Conservation (phyloP, 2,888 invertebrate species). For the Heteromyza rotundicornis region DNA sequence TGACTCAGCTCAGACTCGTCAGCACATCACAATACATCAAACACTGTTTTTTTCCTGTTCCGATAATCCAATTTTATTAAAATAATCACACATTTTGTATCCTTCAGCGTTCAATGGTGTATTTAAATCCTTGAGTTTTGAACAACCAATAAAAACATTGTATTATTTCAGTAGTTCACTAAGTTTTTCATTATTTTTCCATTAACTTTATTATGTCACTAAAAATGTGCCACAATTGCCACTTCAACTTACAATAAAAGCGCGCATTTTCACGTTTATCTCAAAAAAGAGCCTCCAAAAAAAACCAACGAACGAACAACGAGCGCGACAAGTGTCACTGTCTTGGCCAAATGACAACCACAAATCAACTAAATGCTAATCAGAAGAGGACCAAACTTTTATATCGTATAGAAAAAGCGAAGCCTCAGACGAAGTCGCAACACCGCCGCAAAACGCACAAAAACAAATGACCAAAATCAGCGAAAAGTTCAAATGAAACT, state of each 20-base stretch:
- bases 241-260: constrained; percentile 50
- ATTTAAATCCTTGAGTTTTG: too few relatives aligned
- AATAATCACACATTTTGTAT: too few relatives aligned
- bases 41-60: too few relatives aligned
- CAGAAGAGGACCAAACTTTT: constrained; percentile 51
- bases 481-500: constrained; percentile 34
- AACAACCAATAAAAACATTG: too few relatives aligned
- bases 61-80: too few relatives aligned
- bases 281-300: constrained; percentile 3
- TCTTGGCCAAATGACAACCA: constrained; percentile 49
- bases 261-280: constrained; percentile 45
- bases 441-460: background rate
- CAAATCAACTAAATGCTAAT: constrained; percentile 59
- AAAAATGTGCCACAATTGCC: too few relatives aligned
- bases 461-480: constrained; percentile 19
- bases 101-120: too few relatives aligned
- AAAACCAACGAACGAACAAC: constrained; percentile 5
- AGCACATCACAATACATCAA: too few relatives aligned
- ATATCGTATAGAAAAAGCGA: constrained; percentile 41
- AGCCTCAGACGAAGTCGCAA: constrained; percentile 30
- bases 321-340: constrained; percentile 29
- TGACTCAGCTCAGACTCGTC: too few relatives aligned
- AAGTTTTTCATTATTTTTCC: too few relatives aligned
- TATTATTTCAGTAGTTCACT: too few relatives aligned
- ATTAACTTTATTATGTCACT: too few relatives aligned